phyloP scores from a whole-genome alignment of 2,113 vertebrate genomes.

The Semnopithecus entellus region DNA sequence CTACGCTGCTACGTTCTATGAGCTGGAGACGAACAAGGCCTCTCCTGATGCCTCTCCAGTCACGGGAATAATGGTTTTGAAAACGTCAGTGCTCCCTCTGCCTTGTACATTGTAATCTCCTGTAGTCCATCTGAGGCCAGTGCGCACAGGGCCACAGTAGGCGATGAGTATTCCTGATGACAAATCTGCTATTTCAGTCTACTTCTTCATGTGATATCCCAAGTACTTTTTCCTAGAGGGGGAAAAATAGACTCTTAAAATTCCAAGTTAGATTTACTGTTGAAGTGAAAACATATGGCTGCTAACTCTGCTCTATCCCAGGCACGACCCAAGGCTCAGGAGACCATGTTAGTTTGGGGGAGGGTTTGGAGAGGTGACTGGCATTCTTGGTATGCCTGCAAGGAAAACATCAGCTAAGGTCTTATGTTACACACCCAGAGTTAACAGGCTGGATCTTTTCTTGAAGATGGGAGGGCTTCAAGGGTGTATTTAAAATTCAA shows the following conservation, averaged over 20 bases:
- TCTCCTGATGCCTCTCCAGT: background rate
- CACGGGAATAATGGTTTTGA: background rate
- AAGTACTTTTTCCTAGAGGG: conserved; percentile 79
- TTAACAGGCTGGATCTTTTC: background rate
- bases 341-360: background rate
- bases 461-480: background rate
- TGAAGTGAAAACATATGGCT: conserved; percentile 45
- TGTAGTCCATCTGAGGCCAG: background rate
- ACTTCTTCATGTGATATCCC: conserved; percentile 76
- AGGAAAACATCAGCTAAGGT: background rate
- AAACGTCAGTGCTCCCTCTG: background rate
- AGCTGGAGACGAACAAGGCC: background rate
- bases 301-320: conserved; percentile 1
- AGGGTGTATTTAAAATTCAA: background rate
- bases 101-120: background rate
- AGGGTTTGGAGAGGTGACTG: conserved; percentile 32
- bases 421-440: background rate
- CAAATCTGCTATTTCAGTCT: conserved; percentile 68
- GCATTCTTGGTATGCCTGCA: background rate
- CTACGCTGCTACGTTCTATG: background rate
- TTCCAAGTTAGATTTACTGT: conserved; percentile 9
- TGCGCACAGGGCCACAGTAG: background rate
- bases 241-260: conserved; percentile 4
- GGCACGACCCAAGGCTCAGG: background rate
- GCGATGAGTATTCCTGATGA: background rate